Base-by-base conservation (phyloP, 1,140 invertebrate species). In the Platyura marginata region DNA sequence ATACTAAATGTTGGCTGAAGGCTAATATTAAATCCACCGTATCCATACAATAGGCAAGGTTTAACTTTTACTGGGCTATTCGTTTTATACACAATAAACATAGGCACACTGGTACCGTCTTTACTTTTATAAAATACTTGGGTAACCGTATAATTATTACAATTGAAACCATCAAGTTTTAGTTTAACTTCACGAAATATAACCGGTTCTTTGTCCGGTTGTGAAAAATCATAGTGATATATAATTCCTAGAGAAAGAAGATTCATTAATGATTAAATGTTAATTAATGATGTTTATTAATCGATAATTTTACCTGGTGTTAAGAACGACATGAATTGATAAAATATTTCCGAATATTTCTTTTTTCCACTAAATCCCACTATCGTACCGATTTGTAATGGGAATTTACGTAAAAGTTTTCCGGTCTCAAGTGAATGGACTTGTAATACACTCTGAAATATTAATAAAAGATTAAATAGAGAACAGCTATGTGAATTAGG, bases 11-110 rank as follows among this genome's bases (percentile, higher is more conserved):
- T 74, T 6, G 95, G 93, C 53, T 81, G 79, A 45, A 96, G 68
- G 51, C 82, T 85, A 43, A 95, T 78, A 67, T 94, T 95, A 59
- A 98, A 98, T 1, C 94, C 94, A 34, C 94, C 95, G 65, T 98
- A 99, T 16, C 92, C 94, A 64, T 98, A 97, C 15, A 98, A 63
- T 11, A 96, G 64, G 77, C 81, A 20, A 79, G 85, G 59, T 74
- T 80, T 34, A 67, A 70, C 21, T 80, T 80, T 65, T 11, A 51
- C 40, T 10, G 32, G 41, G 51, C 55, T 56, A 63, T 81, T 81
- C 65, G 87, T 86, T 55, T 75, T 81, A 48, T 78, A 77, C 21
- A 96, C 75, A 47, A 98, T 81, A 63, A 96, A 99, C 94, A 98
- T 98, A 3, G 95, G 95, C 49, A 98, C 74, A 65, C 83, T 81